Percentiles rank a stretch among this genome's conserved stretches.
Evolutionary conservation across 2,113 vertebrate genomes (phyloP).

Genomic region (Orientallactaga bullata): DNA sequence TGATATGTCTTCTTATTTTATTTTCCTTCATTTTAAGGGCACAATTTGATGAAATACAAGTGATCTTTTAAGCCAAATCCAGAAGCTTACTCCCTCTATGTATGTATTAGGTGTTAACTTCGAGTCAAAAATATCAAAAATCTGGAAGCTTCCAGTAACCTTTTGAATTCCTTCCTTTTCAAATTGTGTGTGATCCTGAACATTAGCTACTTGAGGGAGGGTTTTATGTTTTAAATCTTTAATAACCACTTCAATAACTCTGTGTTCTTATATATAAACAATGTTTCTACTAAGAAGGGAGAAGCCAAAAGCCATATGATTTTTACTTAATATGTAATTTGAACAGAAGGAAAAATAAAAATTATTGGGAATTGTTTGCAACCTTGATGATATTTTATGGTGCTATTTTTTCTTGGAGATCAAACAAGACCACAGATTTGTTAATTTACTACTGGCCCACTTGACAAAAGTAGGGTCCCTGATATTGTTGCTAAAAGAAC

Average conservation of each 20-base stretch:
- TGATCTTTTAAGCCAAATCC: constrained; percentile 1
- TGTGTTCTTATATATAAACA: constrained; percentile 17
- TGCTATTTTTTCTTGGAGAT: constrained; percentile 45
- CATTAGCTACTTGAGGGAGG: neutral
- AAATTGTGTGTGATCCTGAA: neutral
- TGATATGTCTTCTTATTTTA: constrained; percentile 53
- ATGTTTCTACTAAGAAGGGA: constrained; percentile 27
- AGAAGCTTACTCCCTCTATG: neutral
- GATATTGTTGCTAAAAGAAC: constrained; percentile 11
- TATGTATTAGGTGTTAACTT: constrained; percentile 26
- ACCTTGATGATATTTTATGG: constrained; percentile 41
- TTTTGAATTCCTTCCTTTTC: constrained; percentile 18
- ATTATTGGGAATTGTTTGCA: constrained; percentile 37
- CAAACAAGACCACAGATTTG: constrained; percentile 52
- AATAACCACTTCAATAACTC: constrained; percentile 42
- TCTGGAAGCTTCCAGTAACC: constrained; percentile 35
- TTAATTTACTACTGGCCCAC: constrained; percentile 41
- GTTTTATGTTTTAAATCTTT: neutral
- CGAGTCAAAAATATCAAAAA: constrained; percentile 53
- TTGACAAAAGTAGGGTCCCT: constrained; percentile 29
- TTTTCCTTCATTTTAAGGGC: neutral
- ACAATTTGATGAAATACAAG: constrained; percentile 33
- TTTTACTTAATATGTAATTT: constrained; percentile 40
- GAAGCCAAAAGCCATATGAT: neutral
- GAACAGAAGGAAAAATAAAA: constrained; percentile 63